Evolutionary conservation across 2,113 vertebrate genomes (phyloP).

Genomic region (Oryzias celebensis): DNA sequence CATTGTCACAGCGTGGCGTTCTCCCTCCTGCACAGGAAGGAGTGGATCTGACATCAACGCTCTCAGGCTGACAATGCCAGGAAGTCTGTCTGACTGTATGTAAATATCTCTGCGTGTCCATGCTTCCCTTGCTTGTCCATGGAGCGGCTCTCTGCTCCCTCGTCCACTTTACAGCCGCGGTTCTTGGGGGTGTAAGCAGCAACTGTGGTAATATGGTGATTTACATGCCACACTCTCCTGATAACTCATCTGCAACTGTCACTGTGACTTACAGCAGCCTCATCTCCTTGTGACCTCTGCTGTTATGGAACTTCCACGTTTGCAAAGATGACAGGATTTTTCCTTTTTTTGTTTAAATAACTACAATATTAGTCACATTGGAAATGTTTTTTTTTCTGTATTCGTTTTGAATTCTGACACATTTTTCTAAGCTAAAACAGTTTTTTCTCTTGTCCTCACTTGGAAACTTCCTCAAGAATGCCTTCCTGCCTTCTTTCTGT

Average conservation of each 20-base stretch:
- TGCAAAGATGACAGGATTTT: background rate
- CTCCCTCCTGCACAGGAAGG: slow-evolving; percentile 80
- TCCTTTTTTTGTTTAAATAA: background rate
- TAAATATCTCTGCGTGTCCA: slow-evolving; percentile 78
- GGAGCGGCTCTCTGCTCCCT: slow-evolving; percentile 42
- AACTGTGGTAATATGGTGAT: slow-evolving; percentile 25
- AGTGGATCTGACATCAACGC: slow-evolving; percentile 82
- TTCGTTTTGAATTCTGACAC: background rate
- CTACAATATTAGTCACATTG: background rate
- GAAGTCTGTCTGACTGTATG: slow-evolving; percentile 81
- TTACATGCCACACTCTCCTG: slow-evolving; percentile 48
- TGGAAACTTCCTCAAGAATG: slow-evolving; percentile 65
- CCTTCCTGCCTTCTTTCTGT: slow-evolving; percentile 71
- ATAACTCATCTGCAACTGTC: slow-evolving; percentile 53
- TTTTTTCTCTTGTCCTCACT: slow-evolving; percentile 34
- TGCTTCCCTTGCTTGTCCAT: slow-evolving; percentile 66
- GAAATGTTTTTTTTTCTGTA: background rate
- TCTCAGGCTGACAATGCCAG: slow-evolving; percentile 78
- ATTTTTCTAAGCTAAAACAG: slow-evolving; percentile 10
- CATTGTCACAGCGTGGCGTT: slow-evolving; percentile 76
- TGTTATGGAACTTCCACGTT: slow-evolving; percentile 16
- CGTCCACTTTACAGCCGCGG: slow-evolving; percentile 11
- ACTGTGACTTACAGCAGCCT: slow-evolving; percentile 36
- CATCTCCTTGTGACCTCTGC: slow-evolving; percentile 36
- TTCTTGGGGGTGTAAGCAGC: slow-evolving; percentile 30